Base-by-base conservation (phyloP, 1,140 invertebrate genomes). In the Atopsyche davidsoni region DNA sequence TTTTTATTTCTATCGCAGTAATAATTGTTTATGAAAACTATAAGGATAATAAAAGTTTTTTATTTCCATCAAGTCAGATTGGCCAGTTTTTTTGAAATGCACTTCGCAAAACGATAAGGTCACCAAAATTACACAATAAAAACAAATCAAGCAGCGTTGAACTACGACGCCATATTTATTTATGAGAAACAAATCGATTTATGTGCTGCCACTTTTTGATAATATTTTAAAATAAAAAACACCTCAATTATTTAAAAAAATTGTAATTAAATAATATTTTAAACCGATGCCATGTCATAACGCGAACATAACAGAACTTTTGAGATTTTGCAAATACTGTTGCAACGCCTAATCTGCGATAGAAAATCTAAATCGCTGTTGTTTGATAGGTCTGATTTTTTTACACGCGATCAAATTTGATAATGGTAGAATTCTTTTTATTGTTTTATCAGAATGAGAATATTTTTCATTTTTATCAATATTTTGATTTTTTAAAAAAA, bases 91-190 rank as follows among this genome's bases (percentile, higher is more conserved):
- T 19, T 38, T 22, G 4, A 38, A 32, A 51, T 44, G 11, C 40
- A 36, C 22, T 25, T n/a, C 13, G 22, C 38, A 38, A 24, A 10
- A 21, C 31, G 16, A 32, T 44, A 23, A 38, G 16, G 40, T 51
- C 17, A 43, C 13, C 22, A 19, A 38, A 51, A 51, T 38, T 42
- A 51, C 23, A 32, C 19, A 32, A 44, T 39, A 51, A 51, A 51
- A 51, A 51, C 48, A 51, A 51, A 42, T 34, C 48, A 44, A 21
- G 34, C 13, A 49, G 17, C 24, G 38, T 25, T 51, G 44, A 36
- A 36, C 41, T 51, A 51, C 43, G 24, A 51, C 48, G 48, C 48
- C 48, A 51, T 51, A 51, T 51, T 51, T 51, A 51, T 51, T 51
- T 51, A 51, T 51, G 48, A 43, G 41, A 51, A 40, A 39, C 40